A percentile compares a stretch with the other conserved stretches of the same genome.
Evolutionary conservation across 2,113 vertebrate species (phyloP).

Genomic region (Crotalus helleri): DNA sequence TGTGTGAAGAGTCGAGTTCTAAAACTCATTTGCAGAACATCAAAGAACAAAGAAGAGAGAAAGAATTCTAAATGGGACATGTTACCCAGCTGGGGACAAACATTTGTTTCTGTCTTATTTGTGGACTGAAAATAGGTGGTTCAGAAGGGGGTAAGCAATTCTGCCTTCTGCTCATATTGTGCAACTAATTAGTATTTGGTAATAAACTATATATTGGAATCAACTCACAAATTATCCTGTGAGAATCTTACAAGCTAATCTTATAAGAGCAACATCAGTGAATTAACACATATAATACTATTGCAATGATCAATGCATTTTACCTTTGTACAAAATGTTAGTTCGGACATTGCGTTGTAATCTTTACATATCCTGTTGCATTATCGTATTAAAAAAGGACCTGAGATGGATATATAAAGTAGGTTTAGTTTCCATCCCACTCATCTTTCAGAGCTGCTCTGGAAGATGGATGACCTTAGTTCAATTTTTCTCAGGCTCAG

Average conservation of each 20-base stretch:
- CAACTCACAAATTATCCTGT: constrained; percentile 48
- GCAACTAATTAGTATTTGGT: constrained; percentile 74
- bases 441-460: too few species aligned
- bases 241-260: background rate
- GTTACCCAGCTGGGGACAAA: constrained; percentile 88
- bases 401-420: background rate
- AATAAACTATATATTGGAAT: constrained; percentile 48
- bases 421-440: background rate
- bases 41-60: constrained; percentile 85
- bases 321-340: background rate
- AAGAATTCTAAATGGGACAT: constrained; percentile 90
- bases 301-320: background rate
- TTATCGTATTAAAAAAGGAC: background rate
- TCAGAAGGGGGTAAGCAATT: constrained; percentile 69
- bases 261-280: constrained; percentile 31
- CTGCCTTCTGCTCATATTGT: constrained; percentile 67
- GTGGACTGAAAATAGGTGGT: constrained; percentile 82
- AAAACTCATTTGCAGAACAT: constrained; percentile 99
- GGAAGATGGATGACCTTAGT: background rate
- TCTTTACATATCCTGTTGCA: background rate
- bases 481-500: background rate
- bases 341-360: background rate
- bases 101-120: constrained; percentile 99
- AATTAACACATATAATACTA: background rate
- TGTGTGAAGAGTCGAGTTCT: constrained; percentile 94